These are phyloP conservation scores for Oasisia sp. DNA, from an alignment of 2,888 invertebrate genomes.

Conservation along the genomic window DNA sequence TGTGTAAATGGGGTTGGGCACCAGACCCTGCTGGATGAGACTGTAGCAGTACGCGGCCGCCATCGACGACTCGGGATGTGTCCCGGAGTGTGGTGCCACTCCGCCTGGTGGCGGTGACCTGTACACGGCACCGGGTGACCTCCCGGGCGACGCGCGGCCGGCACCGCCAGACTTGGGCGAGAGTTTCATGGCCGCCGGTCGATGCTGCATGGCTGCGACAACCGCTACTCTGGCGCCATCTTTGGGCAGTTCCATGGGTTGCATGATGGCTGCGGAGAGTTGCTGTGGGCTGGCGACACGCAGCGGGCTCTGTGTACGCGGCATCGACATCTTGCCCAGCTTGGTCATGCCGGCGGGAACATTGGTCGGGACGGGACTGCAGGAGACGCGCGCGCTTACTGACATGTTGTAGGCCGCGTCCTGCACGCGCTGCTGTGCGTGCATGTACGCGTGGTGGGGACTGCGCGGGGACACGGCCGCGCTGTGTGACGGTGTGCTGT, in stretches of 20 bases:
- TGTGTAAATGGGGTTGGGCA: conserved; percentile 70
- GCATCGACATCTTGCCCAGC: conserved; percentile 2
- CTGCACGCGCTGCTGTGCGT: neutral
- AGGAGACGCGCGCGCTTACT: neutral
- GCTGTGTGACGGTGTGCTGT: neutral
- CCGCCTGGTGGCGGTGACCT: neutral
- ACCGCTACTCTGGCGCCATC: neutral
- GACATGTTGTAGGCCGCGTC: conserved; percentile 6
- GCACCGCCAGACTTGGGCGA: neutral
- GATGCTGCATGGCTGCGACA: neutral
- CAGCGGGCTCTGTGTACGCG: neutral
- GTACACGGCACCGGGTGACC: neutral
- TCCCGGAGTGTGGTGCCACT: neutral
- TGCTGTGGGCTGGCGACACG: conserved; percentile 53
- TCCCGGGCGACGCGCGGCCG: neutral
- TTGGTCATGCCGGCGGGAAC: neutral
- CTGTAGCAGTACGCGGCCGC: conserved; percentile 50
- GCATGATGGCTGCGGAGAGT: conserved; percentile 50
- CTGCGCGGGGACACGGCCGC: neutral
- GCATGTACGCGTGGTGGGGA: conserved; percentile 17
- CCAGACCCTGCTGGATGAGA: conserved; percentile 65
- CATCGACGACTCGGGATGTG: conserved; percentile 42
- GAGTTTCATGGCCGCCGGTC: conserved; percentile 40
- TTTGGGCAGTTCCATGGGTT: conserved; percentile 47
- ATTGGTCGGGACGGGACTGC: neutral